Base-by-base conservation (phyloP, 2,888 invertebrate species). In the Bruchidius siliquastri region DNA sequence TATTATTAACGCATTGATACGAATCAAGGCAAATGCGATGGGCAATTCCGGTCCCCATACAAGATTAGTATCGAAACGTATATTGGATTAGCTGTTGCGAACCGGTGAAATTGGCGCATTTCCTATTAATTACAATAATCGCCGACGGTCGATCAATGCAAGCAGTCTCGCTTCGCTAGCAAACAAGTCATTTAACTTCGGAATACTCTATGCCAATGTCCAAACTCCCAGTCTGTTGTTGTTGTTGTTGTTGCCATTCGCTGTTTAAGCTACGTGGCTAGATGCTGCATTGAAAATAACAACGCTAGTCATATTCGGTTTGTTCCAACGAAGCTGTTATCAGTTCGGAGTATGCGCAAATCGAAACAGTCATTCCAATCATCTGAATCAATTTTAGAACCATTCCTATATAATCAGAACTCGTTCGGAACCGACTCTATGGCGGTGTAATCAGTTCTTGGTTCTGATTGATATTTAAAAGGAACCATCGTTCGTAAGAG, bases 121-220 rank as follows among this genome's bases (percentile, higher is more conserved):
- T 85, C 84, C 84, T 83, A 84, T 84, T 84, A 85, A 85, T 85
- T 84, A 83, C 77, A 82, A 82, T 84, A 84, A 84, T 83, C 83
- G 80, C 77, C 76, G 70, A 70, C 73, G 76, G 75, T 80, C 79
- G 81, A 82, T 82, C 80, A 79, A 77, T 78, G 79, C 26, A 71
- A 22, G 21, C 49, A 70, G 3, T 67, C 69, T 71, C 76, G 78
- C 77, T 79, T 74, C 77, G 77, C 76, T 78, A 76, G 76, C 74
- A 76, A 77, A 76, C 78, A 78, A 79, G 76, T 78, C 77, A 75
- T 78, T 78, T 75, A 78, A 79, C 74, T 76, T 74, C 22, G 68
- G 21, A 49, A 49, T 49, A 49, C 49, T 18, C 49, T 13, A 13
- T 13, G 49, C 49, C 13, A 13, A 49, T 49, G 49, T 13, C 13